A percentile compares a stretch with the other conserved stretches of the same genome.
phyloP scores from a whole-genome alignment of 2,888 invertebrate species.

The Tigriopus californicus region DNA sequence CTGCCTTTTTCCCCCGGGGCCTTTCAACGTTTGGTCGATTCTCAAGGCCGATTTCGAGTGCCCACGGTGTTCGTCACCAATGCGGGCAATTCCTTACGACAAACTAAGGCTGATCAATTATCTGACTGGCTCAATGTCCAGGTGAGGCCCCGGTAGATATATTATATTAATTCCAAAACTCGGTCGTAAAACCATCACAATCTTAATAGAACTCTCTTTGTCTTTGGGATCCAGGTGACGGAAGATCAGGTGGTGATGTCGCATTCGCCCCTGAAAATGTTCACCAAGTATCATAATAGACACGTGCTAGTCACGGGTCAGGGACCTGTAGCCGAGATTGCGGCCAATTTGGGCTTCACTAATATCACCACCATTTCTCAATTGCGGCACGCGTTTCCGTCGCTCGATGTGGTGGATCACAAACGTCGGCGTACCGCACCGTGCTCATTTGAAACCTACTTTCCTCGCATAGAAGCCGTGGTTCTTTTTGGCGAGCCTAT shows the following conservation, averaged over 20 bases:
- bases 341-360: constrained; percentile 38
- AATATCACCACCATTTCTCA: constrained; percentile 39
- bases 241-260: constrained; percentile 36
- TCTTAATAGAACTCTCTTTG: too few species aligned
- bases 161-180: too few species aligned
- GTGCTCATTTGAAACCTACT: constrained; percentile 34
- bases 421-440: constrained; percentile 28
- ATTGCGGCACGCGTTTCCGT: constrained; percentile 37
- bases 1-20: constrained; percentile 39
- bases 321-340: constrained; percentile 33
- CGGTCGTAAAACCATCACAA: too few species aligned
- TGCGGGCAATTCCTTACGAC: constrained; percentile 39
- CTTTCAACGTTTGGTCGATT: constrained; percentile 35
- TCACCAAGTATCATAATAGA: constrained; percentile 39
- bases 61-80: constrained; percentile 34
- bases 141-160: constrained; percentile 28
- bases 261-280: constrained; percentile 41
- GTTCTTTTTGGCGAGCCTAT: constrained; percentile 44
- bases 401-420: constrained; percentile 39
- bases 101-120: constrained; percentile 38
- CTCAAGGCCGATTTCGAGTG: constrained; percentile 36
- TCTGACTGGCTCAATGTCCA: constrained; percentile 38
- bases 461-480: constrained; percentile 37
- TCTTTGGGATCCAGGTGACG: background rate
- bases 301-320: constrained; percentile 37